These are phyloP conservation scores for Chrysotoxum bicinctum DNA, from an alignment of 2,888 invertebrate genomes.

Conservation along the genomic window DNA sequence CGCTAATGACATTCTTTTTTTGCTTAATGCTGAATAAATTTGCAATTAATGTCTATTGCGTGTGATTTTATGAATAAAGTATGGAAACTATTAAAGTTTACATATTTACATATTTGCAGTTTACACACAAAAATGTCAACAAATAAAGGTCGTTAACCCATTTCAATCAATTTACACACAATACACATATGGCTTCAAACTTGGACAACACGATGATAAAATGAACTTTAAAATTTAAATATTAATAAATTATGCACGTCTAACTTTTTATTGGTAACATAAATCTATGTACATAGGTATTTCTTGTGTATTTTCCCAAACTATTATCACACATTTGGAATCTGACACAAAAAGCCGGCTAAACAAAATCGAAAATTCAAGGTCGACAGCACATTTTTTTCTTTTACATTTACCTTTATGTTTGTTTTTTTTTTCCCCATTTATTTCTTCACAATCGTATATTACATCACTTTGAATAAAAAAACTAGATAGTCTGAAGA, in stretches of 20 bases:
- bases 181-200: slow-evolving; percentile 8
- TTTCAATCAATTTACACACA: slow-evolving; percentile 6
- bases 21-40: slow-evolving; percentile 9
- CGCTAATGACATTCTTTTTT: slow-evolving; percentile 7
- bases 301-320: slow-evolving; percentile 27
- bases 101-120: background rate
- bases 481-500: slow-evolving; percentile 18
- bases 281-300: slow-evolving; percentile 3
- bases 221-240: slow-evolving; percentile 8
- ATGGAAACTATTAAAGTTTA: background rate
- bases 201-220: background rate
- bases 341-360: slow-evolving; percentile 68
- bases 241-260: slow-evolving; percentile 6
- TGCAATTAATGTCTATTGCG: background rate
- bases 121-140: background rate
- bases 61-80: background rate
- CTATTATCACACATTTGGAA: slow-evolving; percentile 59
- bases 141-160: slow-evolving; percentile 16
- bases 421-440: slow-evolving; percentile 48
- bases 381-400: slow-evolving; percentile 75
- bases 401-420: slow-evolving; percentile 40
- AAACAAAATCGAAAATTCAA: slow-evolving; percentile 76
- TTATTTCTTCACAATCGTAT: slow-evolving; percentile 53
- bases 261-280: slow-evolving; percentile 11
- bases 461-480: slow-evolving; percentile 64